Evolutionary conservation across 2,797 vertebrate genomes (phyloP).

Genomic region (Coregonus ussuriensis): DNA sequence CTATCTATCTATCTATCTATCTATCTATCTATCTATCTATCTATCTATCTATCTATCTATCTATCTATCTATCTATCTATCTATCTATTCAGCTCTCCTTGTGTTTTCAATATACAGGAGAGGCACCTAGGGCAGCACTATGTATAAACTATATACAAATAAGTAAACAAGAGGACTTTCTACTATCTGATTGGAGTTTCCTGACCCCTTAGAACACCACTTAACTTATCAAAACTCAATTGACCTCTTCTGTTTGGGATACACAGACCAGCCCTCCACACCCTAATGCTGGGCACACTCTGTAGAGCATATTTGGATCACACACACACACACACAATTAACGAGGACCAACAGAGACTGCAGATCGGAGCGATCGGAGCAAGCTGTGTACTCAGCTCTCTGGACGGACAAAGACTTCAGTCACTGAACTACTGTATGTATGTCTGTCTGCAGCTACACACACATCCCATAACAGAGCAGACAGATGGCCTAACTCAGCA

Average conservation of each 20-base stretch:
- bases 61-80: no score
- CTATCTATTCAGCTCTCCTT: background rate
- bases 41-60: no score
- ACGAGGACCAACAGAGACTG: constrained; percentile 68
- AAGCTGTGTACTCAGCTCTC: constrained; percentile 42
- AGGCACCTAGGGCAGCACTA: background rate
- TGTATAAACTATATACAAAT: no score
- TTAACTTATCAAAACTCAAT: constrained; percentile 40
- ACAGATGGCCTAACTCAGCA: constrained; percentile 3
- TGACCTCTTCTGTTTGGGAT: constrained; percentile 40
- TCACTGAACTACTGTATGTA: constrained; percentile 13
- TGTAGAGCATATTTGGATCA: constrained; percentile 68
- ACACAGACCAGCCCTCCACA: constrained; percentile 57
- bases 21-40: no score
- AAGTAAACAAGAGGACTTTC: no score
- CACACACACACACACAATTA: constrained; percentile 58
- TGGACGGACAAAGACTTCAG: constrained; percentile 47
- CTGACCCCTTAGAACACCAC: constrained; percentile 2
- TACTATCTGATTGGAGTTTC: background rate
- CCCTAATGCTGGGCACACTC: constrained; percentile 71
- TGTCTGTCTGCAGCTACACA: background rate
- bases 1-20: no score
- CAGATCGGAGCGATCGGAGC: constrained; percentile 48
- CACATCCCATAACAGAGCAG: background rate
- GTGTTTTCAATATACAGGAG: background rate